Conservation (phyloP, 1,140 invertebrate species). For the Drosophila equinoxialis region DNA sequence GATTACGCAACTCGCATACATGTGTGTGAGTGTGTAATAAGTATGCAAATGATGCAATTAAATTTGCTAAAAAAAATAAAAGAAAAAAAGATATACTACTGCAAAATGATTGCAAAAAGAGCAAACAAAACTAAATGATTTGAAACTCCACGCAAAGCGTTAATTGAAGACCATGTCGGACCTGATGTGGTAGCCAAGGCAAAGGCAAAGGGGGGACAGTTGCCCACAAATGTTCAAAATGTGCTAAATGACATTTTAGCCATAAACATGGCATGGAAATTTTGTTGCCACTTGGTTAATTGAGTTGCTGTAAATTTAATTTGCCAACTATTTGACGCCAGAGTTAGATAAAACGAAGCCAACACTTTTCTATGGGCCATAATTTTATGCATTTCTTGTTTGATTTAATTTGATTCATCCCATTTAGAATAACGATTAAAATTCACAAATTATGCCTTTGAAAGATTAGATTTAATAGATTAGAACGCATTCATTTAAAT, state of each 20-base stretch:
- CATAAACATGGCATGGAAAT: slow-evolving; percentile 3
- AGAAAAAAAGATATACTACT: not conserved
- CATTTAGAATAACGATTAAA: no score
- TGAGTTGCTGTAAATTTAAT: slow-evolving; percentile 10
- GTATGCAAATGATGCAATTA: slow-evolving; percentile 21
- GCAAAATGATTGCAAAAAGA: slow-evolving; percentile 1
- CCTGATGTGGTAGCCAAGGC: no score
- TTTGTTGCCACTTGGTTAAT: slow-evolving; percentile 14
- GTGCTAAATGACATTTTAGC: slow-evolving; percentile 13
- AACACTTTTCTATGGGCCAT: not conserved
- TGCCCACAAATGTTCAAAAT: slow-evolving; percentile 3
- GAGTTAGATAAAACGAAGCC: not conserved
- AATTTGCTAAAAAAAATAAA: not conserved
- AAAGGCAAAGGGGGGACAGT: not conserved
- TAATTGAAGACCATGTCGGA: slow-evolving; percentile 10
- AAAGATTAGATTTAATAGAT: no score
- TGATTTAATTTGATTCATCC: no score
- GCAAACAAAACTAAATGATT: slow-evolving; percentile 3
- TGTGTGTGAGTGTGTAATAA: not conserved
- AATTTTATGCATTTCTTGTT: no score
- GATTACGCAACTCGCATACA: slow-evolving; percentile 4
- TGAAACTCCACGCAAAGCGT: slow-evolving; percentile 4
- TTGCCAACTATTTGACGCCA: slow-evolving; percentile 1
- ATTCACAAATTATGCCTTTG: no score
- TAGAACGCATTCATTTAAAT: no score